Conservation (phyloP, 2,797 vertebrate genomes). For the Onychomys torridus region DNA sequence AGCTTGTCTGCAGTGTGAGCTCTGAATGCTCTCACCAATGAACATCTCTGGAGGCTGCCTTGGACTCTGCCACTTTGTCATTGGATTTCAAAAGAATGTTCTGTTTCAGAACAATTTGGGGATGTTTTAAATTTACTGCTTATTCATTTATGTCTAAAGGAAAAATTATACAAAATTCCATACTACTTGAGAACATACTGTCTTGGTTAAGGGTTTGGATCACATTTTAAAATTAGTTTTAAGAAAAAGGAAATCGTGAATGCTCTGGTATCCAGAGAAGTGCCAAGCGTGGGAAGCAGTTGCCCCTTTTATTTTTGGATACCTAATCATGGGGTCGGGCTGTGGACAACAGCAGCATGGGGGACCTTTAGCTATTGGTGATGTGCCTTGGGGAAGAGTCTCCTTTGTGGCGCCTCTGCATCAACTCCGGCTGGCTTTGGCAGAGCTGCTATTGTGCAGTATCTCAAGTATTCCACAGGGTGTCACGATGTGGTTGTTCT, state of each 20-base stretch:
- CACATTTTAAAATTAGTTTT: slow-evolving; percentile 87
- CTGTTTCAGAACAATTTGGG: slow-evolving; percentile 67
- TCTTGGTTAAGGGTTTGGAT: slow-evolving; percentile 87
- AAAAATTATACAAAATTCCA: slow-evolving; percentile 86
- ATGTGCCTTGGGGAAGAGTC: slow-evolving; percentile 12
- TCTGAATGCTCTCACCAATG: slow-evolving; percentile 20
- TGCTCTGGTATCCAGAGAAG: slow-evolving; percentile 86
- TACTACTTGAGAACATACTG: slow-evolving; percentile 87
- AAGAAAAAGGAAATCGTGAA: slow-evolving; percentile 87
- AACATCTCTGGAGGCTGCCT: slow-evolving; percentile 39
- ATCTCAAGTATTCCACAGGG: slow-evolving; percentile 87
- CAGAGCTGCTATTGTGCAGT: slow-evolving; percentile 82
- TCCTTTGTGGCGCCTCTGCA: slow-evolving; percentile 71
- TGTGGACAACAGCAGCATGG: slow-evolving; percentile 74
- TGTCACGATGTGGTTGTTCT: slow-evolving; percentile 87
- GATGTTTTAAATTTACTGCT: slow-evolving; percentile 87
- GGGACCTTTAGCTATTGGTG: slow-evolving; percentile 76
- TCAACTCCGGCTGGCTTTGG: slow-evolving; percentile 65
- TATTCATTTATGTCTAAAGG: slow-evolving; percentile 84
- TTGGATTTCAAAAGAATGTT: slow-evolving; percentile 62
- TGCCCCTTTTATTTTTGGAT: slow-evolving; percentile 82
- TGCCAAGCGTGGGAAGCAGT: slow-evolving; percentile 78
- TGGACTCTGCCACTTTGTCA: slow-evolving; percentile 49
- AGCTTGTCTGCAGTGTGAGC: slow-evolving; percentile 31
- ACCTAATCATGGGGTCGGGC: slow-evolving; percentile 80